Percentiles rank a stretch among this genome's conserved stretches.
Evolutionary conservation across 2,113 vertebrate genomes (phyloP).

Genomic region (Pterophyllum scalare): DNA sequence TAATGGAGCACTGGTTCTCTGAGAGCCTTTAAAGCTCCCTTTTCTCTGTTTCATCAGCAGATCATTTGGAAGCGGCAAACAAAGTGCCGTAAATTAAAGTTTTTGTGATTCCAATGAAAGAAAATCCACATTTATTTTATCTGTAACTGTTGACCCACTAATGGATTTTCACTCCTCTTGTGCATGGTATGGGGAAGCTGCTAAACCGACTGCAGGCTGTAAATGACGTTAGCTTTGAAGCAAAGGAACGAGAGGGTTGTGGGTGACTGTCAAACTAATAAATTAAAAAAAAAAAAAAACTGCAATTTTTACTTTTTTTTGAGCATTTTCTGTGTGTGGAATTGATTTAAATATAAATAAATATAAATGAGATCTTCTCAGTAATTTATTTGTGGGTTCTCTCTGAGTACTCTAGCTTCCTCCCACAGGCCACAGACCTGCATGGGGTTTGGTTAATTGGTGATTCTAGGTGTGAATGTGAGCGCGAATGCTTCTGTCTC

Average conservation of each 20-base stretch:
- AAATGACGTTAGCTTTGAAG: constrained; percentile 9
- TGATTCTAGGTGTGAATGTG: no score
- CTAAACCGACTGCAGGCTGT: neutral
- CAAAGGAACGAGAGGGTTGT: neutral
- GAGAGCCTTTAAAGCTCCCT: constrained; percentile 2
- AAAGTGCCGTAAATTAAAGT: constrained; percentile 7
- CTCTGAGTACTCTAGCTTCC: no score
- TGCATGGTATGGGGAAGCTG: neutral
- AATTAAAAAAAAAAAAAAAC: no score
- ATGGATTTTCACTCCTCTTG: constrained; percentile 36
- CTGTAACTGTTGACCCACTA: constrained; percentile 36
- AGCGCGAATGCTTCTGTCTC: no score
- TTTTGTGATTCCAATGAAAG: neutral
- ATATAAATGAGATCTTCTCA: neutral
- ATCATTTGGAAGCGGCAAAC: neutral
- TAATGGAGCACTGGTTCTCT: constrained; percentile 4
- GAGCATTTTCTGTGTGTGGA: neutral
- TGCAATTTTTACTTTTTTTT: neutral
- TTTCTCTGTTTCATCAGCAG: neutral
- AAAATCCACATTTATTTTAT: neutral
- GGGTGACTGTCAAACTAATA: neutral
- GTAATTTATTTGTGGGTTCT: neutral
- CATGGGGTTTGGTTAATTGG: no score
- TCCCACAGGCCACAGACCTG: no score
- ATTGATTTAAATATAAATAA: no score